Base-by-base conservation (phyloP, 2,888 invertebrate species). In the Craniophora ligustri region DNA sequence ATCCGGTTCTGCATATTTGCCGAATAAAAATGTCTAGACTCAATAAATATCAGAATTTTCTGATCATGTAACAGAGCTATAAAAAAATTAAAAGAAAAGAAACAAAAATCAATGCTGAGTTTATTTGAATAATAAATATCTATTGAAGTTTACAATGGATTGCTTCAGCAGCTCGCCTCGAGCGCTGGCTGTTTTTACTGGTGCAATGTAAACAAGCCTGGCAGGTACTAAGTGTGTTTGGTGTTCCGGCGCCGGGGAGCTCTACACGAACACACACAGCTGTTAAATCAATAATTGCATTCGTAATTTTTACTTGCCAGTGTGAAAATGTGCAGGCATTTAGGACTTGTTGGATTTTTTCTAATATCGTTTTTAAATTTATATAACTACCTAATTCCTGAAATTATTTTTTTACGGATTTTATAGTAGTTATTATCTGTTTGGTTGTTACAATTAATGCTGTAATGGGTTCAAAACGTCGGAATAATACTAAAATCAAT, bases 271-370 rank as follows among this genome's bases (percentile, higher is more conserved):
- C 67, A 54, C 53, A 54, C 41, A 26, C 61, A 61, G 61, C 71
- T 71, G 72, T 74, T 71, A 56, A 71, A 73, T 73, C 75, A 73
- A 73, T 73, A 73, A 72, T 68, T 68, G 72, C 72, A 68, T 65
- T 67, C 48, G 54, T 71, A 57, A 71, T 73, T 63, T 65, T 58
- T 50, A 58, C 58, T 54, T 53, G 23, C 26, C 16, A 39, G 59
- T 45, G 57, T 51, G 70, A 48, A 46, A 56, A 53, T 47, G 35
- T 44, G 44, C 10, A 53, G 28, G 44, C 36, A 41, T 59, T 60
- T 49, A 30, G 50, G 49, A 48, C 40, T 15, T 40, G n/a, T n/a
- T n/a, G 15, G 38, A 28, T 39, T 30, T 31, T 56, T 42, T 63
- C 30, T 13, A 44, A 47, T 10, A 39, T 8, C 15, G 4, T 41